Evolutionary conservation across 2,888 invertebrate genomes (phyloP).

Genomic region (Enchytraeus crypticus): DNA sequence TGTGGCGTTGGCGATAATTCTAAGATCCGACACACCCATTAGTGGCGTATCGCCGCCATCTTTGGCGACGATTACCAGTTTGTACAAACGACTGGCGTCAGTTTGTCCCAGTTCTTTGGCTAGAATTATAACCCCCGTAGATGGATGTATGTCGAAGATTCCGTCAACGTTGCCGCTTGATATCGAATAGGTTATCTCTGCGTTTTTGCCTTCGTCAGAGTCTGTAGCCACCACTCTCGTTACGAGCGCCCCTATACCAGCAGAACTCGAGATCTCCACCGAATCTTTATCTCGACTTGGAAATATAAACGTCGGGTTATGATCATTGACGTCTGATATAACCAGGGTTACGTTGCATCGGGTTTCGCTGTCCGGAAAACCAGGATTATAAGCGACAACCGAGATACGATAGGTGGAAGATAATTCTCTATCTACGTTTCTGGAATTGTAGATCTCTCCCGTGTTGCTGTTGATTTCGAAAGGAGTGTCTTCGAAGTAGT

Average conservation of each 20-base stretch:
- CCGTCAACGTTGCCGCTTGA: conserved; percentile 45
- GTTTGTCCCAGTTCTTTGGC: conserved; percentile 29
- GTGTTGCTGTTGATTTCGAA: conserved; percentile 62
- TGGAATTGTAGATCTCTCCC: conserved; percentile 70
- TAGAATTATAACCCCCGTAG: conserved; percentile 49
- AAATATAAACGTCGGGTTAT: conserved; percentile 34
- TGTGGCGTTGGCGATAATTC: conserved; percentile 7
- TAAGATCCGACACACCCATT: conserved; percentile 13
- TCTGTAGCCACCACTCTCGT: conserved; percentile 33
- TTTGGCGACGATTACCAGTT: conserved; percentile 16
- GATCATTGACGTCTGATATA: conserved; percentile 40
- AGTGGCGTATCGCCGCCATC: conserved; percentile 16
- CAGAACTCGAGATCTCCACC: conserved; percentile 14
- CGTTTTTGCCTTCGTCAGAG: conserved; percentile 34
- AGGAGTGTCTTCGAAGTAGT: not conserved
- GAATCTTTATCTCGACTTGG: conserved; percentile 32
- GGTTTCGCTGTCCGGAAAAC: not conserved
- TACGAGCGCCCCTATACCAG: conserved; percentile 28
- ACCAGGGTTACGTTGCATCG: conserved; percentile 28
- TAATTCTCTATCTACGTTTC: conserved; percentile 70
- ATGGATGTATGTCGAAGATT: conserved; percentile 48
- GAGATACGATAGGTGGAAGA: conserved; percentile 66
- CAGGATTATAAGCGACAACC: conserved; percentile 72
- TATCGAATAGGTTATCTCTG: conserved; percentile 30
- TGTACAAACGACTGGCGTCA: conserved; percentile 1